These are phyloP conservation scores for Echinops telfairi DNA, from an alignment of 2,113 vertebrate species.

Conservation along the genomic window DNA sequence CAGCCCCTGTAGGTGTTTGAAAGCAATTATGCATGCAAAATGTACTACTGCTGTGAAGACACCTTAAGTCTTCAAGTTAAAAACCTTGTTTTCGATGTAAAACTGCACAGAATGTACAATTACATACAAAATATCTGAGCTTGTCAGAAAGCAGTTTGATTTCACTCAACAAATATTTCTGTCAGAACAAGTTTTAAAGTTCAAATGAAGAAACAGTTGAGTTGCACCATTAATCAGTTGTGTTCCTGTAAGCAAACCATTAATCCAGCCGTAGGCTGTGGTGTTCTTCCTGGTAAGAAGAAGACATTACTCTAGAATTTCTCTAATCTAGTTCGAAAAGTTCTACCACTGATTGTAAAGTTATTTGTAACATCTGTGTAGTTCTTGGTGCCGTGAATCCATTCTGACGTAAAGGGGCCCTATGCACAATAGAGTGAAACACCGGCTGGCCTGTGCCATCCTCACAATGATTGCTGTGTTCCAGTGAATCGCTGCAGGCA, in stretches of 20 bases:
- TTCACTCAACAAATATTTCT: conserved; percentile 38
- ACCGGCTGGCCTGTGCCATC: too few relatives aligned
- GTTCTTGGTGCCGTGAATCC: too few relatives aligned
- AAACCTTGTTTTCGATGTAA: conserved; percentile 49
- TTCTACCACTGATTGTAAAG: not conserved
- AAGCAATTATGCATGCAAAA: not conserved
- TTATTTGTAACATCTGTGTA: not conserved
- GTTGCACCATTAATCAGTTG: not conserved
- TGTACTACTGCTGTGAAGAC: not conserved
- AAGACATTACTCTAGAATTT: not conserved
- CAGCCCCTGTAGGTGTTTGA: not conserved
- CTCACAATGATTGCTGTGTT: too few relatives aligned
- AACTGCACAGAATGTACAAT: conserved; percentile 9
- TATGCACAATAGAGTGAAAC: too few relatives aligned
- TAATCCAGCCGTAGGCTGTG: not conserved
- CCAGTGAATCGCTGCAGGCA: too few relatives aligned
- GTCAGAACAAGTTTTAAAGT: conserved; percentile 10
- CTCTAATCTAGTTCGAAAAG: not conserved
- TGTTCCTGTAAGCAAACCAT: not conserved
- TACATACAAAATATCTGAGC: not conserved
- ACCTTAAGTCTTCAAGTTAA: not conserved
- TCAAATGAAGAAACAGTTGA: not conserved
- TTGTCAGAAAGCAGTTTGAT: conserved; percentile 28
- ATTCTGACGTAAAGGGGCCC: too few relatives aligned
- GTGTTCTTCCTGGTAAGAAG: not conserved